These are phyloP conservation scores for Laspeyria flexula DNA, from an alignment of 2,888 invertebrate species.

Conservation along the genomic window DNA sequence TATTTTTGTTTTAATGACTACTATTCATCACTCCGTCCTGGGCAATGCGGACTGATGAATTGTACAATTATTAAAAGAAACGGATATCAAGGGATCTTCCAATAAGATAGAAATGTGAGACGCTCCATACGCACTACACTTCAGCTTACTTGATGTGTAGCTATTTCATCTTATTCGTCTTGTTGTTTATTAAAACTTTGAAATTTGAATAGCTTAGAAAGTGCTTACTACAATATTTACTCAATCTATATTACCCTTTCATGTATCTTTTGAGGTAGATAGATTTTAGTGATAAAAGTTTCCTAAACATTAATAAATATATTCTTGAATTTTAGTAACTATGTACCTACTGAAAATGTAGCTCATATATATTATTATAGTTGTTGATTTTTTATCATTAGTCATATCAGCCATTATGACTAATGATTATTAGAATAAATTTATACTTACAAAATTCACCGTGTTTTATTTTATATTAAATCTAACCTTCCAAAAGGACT, in stretches of 20 bases:
- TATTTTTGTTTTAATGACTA: constrained; percentile 28
- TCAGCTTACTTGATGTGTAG: constrained; percentile 39
- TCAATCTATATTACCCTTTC: constrained; percentile 3
- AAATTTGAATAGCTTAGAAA: not conserved
- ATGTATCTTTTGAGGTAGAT: constrained; percentile 18
- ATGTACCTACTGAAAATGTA: constrained; percentile 26
- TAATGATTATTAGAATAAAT: constrained; percentile 79
- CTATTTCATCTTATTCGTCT: constrained; percentile 24
- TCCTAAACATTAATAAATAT: not conserved
- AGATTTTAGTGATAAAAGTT: constrained; percentile 6
- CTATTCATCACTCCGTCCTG: constrained; percentile 80
- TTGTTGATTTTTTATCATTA: constrained; percentile 64
- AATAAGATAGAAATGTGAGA: constrained; percentile 35
- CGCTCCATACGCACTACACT: constrained; percentile 50
- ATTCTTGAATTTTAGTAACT: constrained; percentile 26
- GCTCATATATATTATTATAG: constrained; percentile 37
- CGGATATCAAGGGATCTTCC: constrained; percentile 49
- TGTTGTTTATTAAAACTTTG: constrained; percentile 17
- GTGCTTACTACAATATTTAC: constrained; percentile 3
- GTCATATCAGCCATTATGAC: constrained; percentile 86
- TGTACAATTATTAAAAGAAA: constrained; percentile 44
- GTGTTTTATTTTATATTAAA: constrained; percentile 52
- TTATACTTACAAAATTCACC: constrained; percentile 63
- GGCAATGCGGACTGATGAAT: constrained; percentile 85
- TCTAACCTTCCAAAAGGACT: too few species aligned